A percentile compares a stretch with the other conserved stretches of the same genome.
phyloP scores from a whole-genome alignment of 2,113 vertebrate genomes.

The Solenodon paradoxus region DNA sequence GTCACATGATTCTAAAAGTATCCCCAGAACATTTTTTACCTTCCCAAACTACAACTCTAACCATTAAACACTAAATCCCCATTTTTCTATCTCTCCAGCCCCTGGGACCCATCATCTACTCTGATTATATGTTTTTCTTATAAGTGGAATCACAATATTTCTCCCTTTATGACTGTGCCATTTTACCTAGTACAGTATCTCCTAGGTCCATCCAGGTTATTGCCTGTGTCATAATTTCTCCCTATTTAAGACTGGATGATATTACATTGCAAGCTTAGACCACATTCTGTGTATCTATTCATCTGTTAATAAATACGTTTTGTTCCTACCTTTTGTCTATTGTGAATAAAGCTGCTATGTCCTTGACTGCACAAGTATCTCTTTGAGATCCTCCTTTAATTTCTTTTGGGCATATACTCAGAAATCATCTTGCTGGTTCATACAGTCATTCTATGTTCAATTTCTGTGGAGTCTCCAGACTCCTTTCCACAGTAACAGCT shows the following conservation, averaged over 20 bases:
- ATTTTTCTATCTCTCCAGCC: too few relatives aligned
- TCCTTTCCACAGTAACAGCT: neutral
- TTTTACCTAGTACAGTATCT: neutral
- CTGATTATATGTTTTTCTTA: neutral
- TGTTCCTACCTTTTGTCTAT: neutral
- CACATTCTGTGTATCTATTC: neutral
- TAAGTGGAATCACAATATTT: neutral
- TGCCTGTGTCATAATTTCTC: neutral
- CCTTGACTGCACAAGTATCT: too few relatives aligned
- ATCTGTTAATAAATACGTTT: neutral
- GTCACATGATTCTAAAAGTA: neutral
- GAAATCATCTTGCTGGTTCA: neutral
- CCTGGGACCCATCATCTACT: neutral
- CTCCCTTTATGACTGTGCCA: neutral
- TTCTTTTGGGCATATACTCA: too few relatives aligned
- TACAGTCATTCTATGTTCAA: neutral
- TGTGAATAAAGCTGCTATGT: too few relatives aligned
- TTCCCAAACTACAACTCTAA: neutral
- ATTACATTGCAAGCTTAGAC: too few relatives aligned
- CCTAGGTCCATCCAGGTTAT: neutral
- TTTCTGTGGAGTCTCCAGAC: neutral
- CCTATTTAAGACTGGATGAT: neutral
- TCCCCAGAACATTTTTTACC: neutral
- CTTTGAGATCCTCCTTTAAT: too few relatives aligned
- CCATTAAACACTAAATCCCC: neutral